Conservation (phyloP, 2,888 invertebrate species). For the Drosophila austrosaltans region DNA sequence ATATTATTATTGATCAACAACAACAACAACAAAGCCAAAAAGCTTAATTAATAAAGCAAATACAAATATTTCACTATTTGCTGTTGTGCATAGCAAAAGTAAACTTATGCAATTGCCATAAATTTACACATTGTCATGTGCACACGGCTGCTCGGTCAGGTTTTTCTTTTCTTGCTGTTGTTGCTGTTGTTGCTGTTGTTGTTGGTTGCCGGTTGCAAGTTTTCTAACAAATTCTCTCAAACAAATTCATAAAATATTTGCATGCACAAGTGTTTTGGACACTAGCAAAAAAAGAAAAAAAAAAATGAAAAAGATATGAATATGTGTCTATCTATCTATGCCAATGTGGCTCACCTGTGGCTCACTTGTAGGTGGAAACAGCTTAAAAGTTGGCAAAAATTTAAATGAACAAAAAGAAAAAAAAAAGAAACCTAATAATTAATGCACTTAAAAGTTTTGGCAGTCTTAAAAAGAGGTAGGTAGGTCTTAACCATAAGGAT, state of each 20-base stretch:
- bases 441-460: too few species aligned
- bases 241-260: slow-evolving; percentile 68
- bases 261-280: slow-evolving; percentile 68
- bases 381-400: neutral
- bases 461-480: too few species aligned
- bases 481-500: too few species aligned
- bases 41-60: slow-evolving; percentile 78
- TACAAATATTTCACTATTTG: slow-evolving; percentile 74
- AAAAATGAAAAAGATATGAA: slow-evolving; percentile 3
- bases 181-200: slow-evolving; percentile 35
- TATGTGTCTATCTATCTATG: slow-evolving; percentile 30
- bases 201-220: slow-evolving; percentile 42
- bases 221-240: slow-evolving; percentile 76
- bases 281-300: slow-evolving; percentile 9
- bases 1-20: slow-evolving; percentile 61
- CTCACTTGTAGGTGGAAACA: slow-evolving; percentile 45
- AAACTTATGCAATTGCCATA: slow-evolving; percentile 61
- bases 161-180: slow-evolving; percentile 42
- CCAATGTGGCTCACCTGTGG: slow-evolving; percentile 41
- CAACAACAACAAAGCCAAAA: slow-evolving; percentile 47
- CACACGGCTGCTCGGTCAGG: slow-evolving; percentile 24
- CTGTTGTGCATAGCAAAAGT: slow-evolving; percentile 55
- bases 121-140: slow-evolving; percentile 75
- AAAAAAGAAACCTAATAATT: neutral
- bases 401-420: neutral